Base-by-base conservation (phyloP, 2,797 vertebrate species). In the Heliangelus exortis region DNA sequence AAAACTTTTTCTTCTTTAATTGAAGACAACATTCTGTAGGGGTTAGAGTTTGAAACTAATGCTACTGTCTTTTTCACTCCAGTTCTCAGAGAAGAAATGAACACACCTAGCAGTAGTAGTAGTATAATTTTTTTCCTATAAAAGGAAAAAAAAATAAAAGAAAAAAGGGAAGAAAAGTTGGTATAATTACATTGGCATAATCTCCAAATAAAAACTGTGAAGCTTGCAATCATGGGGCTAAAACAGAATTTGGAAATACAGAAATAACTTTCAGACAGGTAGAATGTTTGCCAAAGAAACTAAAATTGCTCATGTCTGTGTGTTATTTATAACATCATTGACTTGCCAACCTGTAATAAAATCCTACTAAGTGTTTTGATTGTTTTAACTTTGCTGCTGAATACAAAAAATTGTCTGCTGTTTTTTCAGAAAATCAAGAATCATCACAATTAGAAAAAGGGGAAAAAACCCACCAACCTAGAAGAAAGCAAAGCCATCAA, bases 41-140 rank as follows among this genome's bases (percentile, higher is more conserved):
- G 89, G 81, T 53, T 54, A 84, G 50, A 82, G 50, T 71, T 78
- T 86, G 55, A 92, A 92, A 97, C 92, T 62, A 80, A 92, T 93
- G 78, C 50, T 87, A 88, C 63, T 78, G 69, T 65, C 53, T 65
- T 83, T 59, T 91, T 80, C 79, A 12, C 7, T n/a, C 33, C 29
- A 57, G 31, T 81, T 89, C 53, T 84, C 69, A 90, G 12, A 36
- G 54, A 75, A 75, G 55, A 90, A 94, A 92, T 54, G 68, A 90
- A 89, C 16, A 34, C 19, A 85, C 62, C 67, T 66, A 91, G 69
- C 31, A 61, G 23, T 51, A 22, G 34, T 71, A 71, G 88, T 78
- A 62, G 21, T 68, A 71, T 48, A 69, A 76, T 87, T 95, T 89
- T 83, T 33, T 54, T 59, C 15, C 61, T 73, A 25, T 14, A 47